A percentile compares a stretch with the other conserved stretches of the same genome.
phyloP scores from a whole-genome alignment of 2,113 vertebrate species.

The Ahaetulla prasina region DNA sequence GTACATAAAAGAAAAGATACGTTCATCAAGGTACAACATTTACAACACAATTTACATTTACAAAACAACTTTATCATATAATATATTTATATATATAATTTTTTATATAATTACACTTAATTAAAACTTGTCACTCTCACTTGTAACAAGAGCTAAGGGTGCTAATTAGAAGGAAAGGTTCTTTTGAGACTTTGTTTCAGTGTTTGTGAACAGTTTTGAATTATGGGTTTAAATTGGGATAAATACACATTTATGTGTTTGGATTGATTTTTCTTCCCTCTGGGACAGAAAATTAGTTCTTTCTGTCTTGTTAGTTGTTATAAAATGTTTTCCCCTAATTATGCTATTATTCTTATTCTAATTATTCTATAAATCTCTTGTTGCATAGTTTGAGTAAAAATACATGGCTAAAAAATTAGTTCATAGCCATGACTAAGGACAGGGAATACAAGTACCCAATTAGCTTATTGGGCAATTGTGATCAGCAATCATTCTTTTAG shows the following conservation, averaged over 20 bases:
- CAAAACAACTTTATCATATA: too few species aligned
- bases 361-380: background rate
- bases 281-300: background rate
- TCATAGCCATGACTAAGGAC: background rate
- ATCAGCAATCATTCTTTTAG: background rate
- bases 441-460: background rate
- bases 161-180: constrained; percentile 9
- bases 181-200: background rate
- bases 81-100: background rate
- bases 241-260: background rate
- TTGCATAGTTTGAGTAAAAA: background rate
- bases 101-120: constrained; percentile 17
- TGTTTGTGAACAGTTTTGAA: background rate
- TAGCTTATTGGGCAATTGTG: background rate
- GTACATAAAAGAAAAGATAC: too few species aligned
- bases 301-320: background rate
- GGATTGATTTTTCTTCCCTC: background rate
- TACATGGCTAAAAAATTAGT: background rate
- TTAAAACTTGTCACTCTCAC: constrained; percentile 8
- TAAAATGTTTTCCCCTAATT: background rate
- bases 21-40: too few species aligned
- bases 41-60: too few species aligned
- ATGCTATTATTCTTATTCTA: background rate
- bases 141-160: background rate
- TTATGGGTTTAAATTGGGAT: background rate